Evolutionary conservation across 2,888 invertebrate species (phyloP), one percentile per base, ranked within the genome.

Genomic region (Calameuta filiformis): DNA sequence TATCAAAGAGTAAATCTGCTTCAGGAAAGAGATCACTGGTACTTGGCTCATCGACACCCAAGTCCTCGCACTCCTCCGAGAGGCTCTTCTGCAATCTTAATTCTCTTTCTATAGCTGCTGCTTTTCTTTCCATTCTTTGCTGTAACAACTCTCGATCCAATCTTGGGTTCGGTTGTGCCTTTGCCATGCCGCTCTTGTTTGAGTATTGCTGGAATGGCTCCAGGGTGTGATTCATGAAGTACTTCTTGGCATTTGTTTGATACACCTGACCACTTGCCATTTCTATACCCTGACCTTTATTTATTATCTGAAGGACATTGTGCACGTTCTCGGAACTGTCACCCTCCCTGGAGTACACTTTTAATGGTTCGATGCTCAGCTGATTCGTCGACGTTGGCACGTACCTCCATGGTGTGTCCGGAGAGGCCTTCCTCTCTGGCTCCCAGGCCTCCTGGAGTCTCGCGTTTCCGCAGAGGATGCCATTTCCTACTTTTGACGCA

Each of bases 11-110:
- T 75, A 96, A 91, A 88, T 96, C 96, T 0, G 96, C 96, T 86
- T 96, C 96, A 0, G 96, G 96, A 88, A 96, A 96, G 81, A 96
- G 91, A 86, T 96, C 96, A 80, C 95, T 95, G 0, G 96, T 95
- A n/a, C 95, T 95, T 0, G 96, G 96, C 73, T 96, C 96, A 85
- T 96, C 96, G 75, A 96, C 96, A 6, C 96, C 96, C 15, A 96
- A 92, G 88, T 96, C 96, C 86, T 96, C 96, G 89, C 96, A 96
- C 90, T 96, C 96, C 88, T 96, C 96, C 0, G 96, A 95, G 23
- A 96, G 90, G 15, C 95, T 95, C 89, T 96, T 96, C 92, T 96
- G 94, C 11, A 94, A 90, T 76, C 92, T 92, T 69, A 94, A 85
- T 83, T 94, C 94, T 73, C 93, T 91, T 82, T 94, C 94, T 31